These are phyloP conservation scores for Lamprotornis superbus DNA, from an alignment of 2,113 vertebrate genomes.

Conservation along the genomic window DNA sequence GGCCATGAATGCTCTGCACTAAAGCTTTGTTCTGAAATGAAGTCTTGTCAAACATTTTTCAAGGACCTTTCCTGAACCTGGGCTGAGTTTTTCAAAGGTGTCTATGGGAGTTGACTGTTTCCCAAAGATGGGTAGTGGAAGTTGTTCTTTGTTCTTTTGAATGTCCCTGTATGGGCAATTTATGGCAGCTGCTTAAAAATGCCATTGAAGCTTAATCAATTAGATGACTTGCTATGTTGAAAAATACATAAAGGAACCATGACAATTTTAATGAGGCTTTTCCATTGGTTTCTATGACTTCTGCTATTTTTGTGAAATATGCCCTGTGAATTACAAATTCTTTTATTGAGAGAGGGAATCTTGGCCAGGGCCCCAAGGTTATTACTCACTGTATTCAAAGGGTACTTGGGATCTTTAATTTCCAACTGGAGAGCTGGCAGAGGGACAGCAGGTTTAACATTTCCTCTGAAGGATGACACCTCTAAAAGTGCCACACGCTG, in stretches of 20 bases:
- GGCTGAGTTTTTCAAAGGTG: not conserved
- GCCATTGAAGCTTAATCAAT: conserved; percentile 1
- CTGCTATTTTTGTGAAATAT: conserved; percentile 23
- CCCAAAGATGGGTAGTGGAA: not conserved
- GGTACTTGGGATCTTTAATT: conserved; percentile 52
- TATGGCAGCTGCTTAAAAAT: not conserved
- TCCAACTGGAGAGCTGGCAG: conserved; percentile 54
- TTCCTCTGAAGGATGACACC: conserved; percentile 55
- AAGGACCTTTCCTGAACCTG: not conserved
- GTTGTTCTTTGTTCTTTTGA: not conserved
- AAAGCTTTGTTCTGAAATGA: not conserved
- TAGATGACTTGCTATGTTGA: not conserved
- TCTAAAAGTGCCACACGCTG: conserved; percentile 43
- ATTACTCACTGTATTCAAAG: conserved; percentile 43
- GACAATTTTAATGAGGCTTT: conserved; percentile 7
- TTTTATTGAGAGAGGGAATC: conserved; percentile 1
- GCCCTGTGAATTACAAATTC: not conserved
- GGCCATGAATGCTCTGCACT: not conserved
- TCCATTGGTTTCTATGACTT: conserved; percentile 17
- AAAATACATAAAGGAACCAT: not conserved
- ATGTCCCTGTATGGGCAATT: not conserved
- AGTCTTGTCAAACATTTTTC: not conserved
- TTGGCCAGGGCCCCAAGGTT: conserved; percentile 14
- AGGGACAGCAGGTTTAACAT: conserved; percentile 50
- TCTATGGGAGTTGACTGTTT: not conserved